phyloP scores from a whole-genome alignment of 2,113 vertebrate genomes.

The Paratilapia polleni region DNA sequence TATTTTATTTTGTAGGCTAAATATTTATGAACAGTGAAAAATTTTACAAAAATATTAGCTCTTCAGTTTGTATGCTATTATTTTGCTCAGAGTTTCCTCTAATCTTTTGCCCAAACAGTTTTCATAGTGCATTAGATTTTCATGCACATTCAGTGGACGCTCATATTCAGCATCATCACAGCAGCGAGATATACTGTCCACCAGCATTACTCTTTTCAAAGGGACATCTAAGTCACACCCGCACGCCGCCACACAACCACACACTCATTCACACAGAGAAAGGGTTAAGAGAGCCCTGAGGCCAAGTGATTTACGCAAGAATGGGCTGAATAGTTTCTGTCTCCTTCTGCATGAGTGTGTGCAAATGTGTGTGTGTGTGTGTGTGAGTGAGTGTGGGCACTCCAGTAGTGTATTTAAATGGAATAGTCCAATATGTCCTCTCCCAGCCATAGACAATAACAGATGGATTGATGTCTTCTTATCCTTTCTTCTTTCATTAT shows the following conservation, averaged over 20 bases:
- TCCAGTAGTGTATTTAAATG: constrained; percentile 13
- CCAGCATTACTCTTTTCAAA: constrained; percentile 67
- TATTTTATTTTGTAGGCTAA: not conserved
- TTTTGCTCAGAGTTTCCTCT: not conserved
- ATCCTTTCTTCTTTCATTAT: not conserved
- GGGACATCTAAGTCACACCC: constrained; percentile 60
- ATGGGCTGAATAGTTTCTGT: constrained; percentile 71
- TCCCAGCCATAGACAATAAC: not conserved
- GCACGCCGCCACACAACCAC: constrained; percentile 29
- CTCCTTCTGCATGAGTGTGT: constrained; percentile 59
- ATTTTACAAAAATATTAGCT: not conserved
- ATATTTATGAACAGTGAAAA: not conserved
- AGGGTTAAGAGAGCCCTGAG: constrained; percentile 80
- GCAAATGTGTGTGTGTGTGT: constrained; percentile 22
- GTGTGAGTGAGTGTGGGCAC: constrained; percentile 24
- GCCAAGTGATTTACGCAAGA: constrained; percentile 79
- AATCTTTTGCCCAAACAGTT: constrained; percentile 22
- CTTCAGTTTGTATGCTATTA: not conserved
- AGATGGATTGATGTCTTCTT: not conserved
- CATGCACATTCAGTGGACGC: constrained; percentile 20
- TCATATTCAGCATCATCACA: constrained; percentile 45
- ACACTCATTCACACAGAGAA: constrained; percentile 52
- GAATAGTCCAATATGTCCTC: not conserved
- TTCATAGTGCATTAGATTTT: constrained; percentile 19
- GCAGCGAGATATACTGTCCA: constrained; percentile 54